Evolutionary conservation across 2,113 vertebrate genomes (phyloP).

Genomic region (Eulemur rufifrons): DNA sequence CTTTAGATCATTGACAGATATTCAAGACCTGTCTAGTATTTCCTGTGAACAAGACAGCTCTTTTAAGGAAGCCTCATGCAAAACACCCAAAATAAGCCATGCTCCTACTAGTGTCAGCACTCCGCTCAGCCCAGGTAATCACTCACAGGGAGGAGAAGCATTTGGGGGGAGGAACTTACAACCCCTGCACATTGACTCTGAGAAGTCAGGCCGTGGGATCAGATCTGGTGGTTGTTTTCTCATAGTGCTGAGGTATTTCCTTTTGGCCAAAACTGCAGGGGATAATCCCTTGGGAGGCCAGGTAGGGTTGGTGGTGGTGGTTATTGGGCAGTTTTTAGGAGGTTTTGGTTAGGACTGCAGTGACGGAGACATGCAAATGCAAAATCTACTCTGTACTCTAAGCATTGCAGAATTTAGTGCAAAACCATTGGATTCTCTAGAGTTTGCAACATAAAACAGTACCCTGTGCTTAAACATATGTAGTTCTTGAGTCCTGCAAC

Average conservation of each 20-base stretch:
- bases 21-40: slow-evolving; percentile 87
- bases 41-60: slow-evolving; percentile 70
- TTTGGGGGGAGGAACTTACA: not conserved
- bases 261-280: not conserved
- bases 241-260: not conserved
- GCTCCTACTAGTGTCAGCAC: slow-evolving; percentile 83
- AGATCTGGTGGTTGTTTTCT: not conserved
- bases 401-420: not conserved
- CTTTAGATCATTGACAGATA: slow-evolving; percentile 82
- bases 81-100: slow-evolving; percentile 64
- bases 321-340: not conserved
- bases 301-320: not conserved
- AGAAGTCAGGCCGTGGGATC: not conserved
- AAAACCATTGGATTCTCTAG: not conserved
- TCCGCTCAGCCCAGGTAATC: slow-evolving; percentile 82
- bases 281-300: not conserved
- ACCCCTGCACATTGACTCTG: not conserved
- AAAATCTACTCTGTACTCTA: not conserved
- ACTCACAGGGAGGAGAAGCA: not conserved
- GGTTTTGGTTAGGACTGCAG: not conserved
- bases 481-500: not conserved
- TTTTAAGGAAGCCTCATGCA: slow-evolving; percentile 34
- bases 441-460: slow-evolving; percentile 13
- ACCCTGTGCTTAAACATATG: not conserved
- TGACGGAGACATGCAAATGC: not conserved